Evolutionary conservation across 2,888 invertebrate genomes (phyloP).

Genomic region (Cecidostiba fungosa): DNA sequence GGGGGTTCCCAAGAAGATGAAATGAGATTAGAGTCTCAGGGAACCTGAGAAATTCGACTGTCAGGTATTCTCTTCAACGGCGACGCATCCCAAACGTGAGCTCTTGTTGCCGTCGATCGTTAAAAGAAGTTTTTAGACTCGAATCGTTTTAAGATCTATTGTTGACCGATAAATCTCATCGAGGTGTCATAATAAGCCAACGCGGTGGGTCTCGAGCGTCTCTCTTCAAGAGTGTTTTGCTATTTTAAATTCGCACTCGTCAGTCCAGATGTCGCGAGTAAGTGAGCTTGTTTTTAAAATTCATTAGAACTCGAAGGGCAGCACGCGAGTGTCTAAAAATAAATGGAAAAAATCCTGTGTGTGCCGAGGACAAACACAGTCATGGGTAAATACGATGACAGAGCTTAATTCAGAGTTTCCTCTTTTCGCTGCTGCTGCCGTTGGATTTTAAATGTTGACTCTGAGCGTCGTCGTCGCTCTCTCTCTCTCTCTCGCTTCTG

Average conservation of each 20-base stretch:
- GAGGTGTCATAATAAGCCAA: background rate
- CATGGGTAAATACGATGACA: constrained; percentile 17
- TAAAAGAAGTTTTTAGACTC: background rate
- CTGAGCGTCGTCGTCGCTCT: background rate
- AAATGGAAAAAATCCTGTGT: constrained; percentile 18
- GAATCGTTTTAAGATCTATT: background rate
- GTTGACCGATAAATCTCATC: background rate
- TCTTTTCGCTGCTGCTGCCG: constrained; percentile 2
- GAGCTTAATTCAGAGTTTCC: constrained; percentile 44
- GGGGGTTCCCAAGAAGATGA: constrained; percentile 34
- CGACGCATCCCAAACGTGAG: background rate
- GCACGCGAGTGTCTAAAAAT: background rate
- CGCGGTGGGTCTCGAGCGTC: background rate
- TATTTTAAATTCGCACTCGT: background rate
- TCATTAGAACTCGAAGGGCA: background rate
- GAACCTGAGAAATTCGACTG: background rate
- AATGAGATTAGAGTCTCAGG: constrained; percentile 30
- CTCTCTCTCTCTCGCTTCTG: background rate
- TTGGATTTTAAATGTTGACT: constrained; percentile 46
- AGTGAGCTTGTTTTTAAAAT: constrained; percentile 21
- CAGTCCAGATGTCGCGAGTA: background rate
- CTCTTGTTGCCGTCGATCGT: background rate
- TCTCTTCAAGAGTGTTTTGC: background rate
- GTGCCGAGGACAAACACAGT: constrained; percentile 9
- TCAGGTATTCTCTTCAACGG: too few relatives aligned